Evolutionary conservation across 2,888 invertebrate genomes (phyloP), one percentile per base, ranked within the genome.

Genomic region (Punctoribates punctum): DNA sequence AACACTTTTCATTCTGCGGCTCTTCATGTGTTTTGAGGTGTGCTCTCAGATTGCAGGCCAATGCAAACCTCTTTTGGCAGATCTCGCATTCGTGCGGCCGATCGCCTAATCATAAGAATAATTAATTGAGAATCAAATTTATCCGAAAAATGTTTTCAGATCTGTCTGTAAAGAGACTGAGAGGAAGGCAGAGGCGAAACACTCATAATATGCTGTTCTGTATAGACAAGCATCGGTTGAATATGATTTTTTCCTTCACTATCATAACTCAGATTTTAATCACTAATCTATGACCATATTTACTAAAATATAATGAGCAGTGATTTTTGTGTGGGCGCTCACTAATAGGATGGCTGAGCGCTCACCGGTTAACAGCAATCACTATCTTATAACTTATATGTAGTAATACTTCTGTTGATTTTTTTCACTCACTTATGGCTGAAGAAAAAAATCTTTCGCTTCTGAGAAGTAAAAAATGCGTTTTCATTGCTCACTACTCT

Each of bases 1-100:
- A 34, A 65, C 78, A 78, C 29, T 77, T 75, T 57, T 77, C 78
- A 20, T 25, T 73, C 23, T 76, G 76, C 3, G 73, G 76, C 57
- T 76, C 76, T 29, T 76, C 76, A 54, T 90, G 90, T 2, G 90
- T 90, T 83, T 90, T 90, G 86, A 89, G 86, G 82, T 90, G 90
- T 0, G 90, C 90, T 80, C 89, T 85, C 79, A 90, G 84, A 82
- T 90, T 90, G 84, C 90, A 90, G 72, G 89, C 89, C 78, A 90
- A 84, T 6, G 90, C 90, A 82, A 90, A 90, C 82, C 88, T 88
- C 84, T 90, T 90, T 82, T 87, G 87, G 83, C 90, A 90, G 29
- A 89, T 83, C 79, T 88, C 87, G 82, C 90, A 90, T 62, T 88
- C 88, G 83, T 90, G 90, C 17, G 90, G 90, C 82, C 90, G 90